Base-by-base conservation (phyloP, 1,140 invertebrate genomes). In the Lasioglossum albipes region DNA sequence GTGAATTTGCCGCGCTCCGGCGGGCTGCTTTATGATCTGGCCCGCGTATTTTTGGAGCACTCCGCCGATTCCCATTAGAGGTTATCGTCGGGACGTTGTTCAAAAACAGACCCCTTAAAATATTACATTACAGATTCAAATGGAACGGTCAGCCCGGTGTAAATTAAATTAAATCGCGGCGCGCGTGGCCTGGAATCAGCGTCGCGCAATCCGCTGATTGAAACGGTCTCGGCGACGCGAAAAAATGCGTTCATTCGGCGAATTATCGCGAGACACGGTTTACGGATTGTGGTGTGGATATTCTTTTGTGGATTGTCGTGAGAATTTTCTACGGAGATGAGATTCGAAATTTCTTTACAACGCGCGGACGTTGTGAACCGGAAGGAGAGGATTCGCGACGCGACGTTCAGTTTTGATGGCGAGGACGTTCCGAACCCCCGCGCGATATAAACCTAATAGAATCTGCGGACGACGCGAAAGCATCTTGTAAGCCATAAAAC, bases 401-500 rank as follows among this genome's bases (percentile, higher is more conserved):
- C 52, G 75, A 45, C 31, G 10, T 69, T 36, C 36, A 36, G 22
- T 18, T 41, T 78, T 41, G 68, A 78, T 71, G 57, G 67, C 2
- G 36, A 27, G 27, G 75, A 54, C 41, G 36, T 59, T 54, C 45
- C 54, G 27, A 59, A 69, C 54, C 62, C 65, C 70, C 71, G 13
- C 27, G 45, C 71, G 67, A 77, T 81, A 88, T 85, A 89, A 88
- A 88, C 62, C 83, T 90, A 89, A 91, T 89, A 91, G 88, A 91
- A 90, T 89, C 81, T 84, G 80, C 61, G 79, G 69, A 78, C 3
- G 69, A 64, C 65, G 73, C 64, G 68, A 71, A 52, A 80, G 84
- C 87, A 87, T 86, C 85, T 91, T 89, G 89, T 91, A 90, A 83
- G 83, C 91, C 91, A 87, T 92, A 92, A 92, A 92, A 91, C 88